Evolutionary conservation across 1,140 invertebrate genomes (phyloP).

Genomic region (Semibalanus balanoides): DNA sequence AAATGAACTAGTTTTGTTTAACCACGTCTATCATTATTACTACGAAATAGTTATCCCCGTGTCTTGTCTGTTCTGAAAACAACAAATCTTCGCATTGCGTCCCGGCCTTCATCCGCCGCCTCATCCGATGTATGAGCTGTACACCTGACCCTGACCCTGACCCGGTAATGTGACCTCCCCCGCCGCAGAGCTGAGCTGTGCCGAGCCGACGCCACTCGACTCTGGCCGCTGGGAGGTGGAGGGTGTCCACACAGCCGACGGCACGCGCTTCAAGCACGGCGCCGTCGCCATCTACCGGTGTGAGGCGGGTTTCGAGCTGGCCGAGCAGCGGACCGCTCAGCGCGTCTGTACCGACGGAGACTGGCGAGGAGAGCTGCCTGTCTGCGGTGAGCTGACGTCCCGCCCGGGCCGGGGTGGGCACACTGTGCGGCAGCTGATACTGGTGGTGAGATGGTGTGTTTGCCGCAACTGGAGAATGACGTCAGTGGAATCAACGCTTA

Average conservation of each 20-base stretch:
- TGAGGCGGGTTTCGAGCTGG: neutral
- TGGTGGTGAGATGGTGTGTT: neutral
- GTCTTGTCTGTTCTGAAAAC: too few species aligned
- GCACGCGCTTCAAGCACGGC: neutral
- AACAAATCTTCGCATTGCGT: too few species aligned
- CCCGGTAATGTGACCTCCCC: too few species aligned
- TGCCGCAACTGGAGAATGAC: neutral
- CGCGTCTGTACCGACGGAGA: neutral
- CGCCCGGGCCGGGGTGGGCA: too few species aligned
- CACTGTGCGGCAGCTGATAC: too few species aligned
- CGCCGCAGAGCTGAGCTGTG: neutral
- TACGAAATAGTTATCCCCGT: too few species aligned
- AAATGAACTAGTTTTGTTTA: too few species aligned
- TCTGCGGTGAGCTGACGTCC: neutral
- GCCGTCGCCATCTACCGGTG: neutral
- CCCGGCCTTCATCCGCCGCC: too few species aligned
- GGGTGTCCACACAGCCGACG: neutral
- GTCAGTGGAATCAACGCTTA: too few species aligned
- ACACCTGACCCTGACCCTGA: too few species aligned
- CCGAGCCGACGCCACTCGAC: neutral
- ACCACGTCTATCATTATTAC: too few species aligned
- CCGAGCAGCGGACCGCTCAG: neutral
- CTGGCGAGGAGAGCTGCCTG: neutral
- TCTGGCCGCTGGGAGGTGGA: neutral
- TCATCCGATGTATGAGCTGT: too few species aligned